phyloP scores from a whole-genome alignment of 2,888 invertebrate genomes.

The Bugulina stolonifera region DNA sequence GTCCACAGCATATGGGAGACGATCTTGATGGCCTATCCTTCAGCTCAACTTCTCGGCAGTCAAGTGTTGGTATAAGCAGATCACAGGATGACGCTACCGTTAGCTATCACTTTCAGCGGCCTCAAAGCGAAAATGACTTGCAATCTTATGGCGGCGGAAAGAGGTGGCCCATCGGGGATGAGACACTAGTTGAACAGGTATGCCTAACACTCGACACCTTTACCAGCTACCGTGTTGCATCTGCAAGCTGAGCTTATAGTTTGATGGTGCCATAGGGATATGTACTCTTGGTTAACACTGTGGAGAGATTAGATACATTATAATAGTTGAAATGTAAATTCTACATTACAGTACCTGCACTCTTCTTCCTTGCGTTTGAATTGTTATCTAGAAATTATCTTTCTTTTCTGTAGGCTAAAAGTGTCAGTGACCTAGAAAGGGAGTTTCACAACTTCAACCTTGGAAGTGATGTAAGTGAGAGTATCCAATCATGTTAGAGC shows the following conservation, averaged over 20 bases:
- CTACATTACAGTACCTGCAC: too few species aligned
- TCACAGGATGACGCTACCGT: constrained; percentile 85
- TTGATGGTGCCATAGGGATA: too few species aligned
- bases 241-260: too few species aligned
- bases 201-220: too few species aligned
- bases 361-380: too few species aligned
- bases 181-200: constrained; percentile 68
- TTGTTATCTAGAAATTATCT: too few species aligned
- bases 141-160: constrained; percentile 52
- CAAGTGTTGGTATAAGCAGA: constrained; percentile 32
- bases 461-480: constrained; percentile 37
- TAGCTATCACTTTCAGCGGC: constrained; percentile 82
- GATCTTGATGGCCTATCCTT: constrained; percentile 22
- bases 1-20: constrained; percentile 7
- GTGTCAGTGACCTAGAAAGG: constrained; percentile 47
- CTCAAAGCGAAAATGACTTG: constrained; percentile 75
- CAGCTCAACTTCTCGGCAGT: constrained; percentile 9
- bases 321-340: too few species aligned
- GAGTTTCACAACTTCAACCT: constrained; percentile 44
- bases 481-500: too few species aligned
- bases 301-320: too few species aligned
- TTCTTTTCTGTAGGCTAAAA: constrained; percentile 34
- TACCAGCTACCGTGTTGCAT: background rate
- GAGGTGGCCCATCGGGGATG: constrained; percentile 80
- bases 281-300: too few species aligned